Conservation (phyloP, 2,888 invertebrate genomes). For the Temnothorax rugatulus region DNA sequence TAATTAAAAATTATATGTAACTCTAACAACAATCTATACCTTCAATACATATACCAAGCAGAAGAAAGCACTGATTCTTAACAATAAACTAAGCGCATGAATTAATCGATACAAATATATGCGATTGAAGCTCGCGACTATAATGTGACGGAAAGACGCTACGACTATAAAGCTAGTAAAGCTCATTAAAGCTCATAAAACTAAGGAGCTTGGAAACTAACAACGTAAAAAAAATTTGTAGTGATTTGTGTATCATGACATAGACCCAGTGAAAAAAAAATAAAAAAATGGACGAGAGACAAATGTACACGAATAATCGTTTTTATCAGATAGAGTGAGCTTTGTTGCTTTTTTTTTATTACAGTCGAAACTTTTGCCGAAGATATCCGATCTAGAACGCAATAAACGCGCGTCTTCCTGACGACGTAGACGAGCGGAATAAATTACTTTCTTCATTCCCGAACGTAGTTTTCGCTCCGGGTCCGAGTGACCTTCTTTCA, state of each 20-base stretch:
- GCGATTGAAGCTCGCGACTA: background rate
- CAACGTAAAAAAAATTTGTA: background rate
- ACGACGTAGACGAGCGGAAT: slow-evolving; percentile 57
- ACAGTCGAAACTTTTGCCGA: slow-evolving; percentile 58
- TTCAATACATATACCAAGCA: background rate
- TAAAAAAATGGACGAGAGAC: slow-evolving; percentile 21
- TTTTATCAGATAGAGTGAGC: slow-evolving; percentile 2
- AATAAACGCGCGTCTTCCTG: slow-evolving; percentile 47
- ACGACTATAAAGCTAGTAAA: background rate
- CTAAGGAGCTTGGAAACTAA: background rate
- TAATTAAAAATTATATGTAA: slow-evolving; percentile 1
- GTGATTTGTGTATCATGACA: background rate
- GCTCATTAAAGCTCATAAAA: slow-evolving; percentile 5
- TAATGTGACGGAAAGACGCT: background rate
- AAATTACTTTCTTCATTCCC: slow-evolving; percentile 63
- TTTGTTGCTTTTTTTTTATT: background rate
- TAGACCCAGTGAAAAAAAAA: background rate
- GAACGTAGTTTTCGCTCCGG: slow-evolving; percentile 47
- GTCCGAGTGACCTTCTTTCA: slow-evolving; percentile 55
- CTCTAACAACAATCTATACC: background rate
- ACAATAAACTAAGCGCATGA: background rate
- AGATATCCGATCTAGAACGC: slow-evolving; percentile 53
- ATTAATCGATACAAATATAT: background rate
- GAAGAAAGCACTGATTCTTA: background rate
- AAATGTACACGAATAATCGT: slow-evolving; percentile 31